Evolutionary conservation across 2,113 vertebrate species (phyloP), one percentile per base, ranked within the genome.

Genomic region (Dendrocopos noguchii): DNA sequence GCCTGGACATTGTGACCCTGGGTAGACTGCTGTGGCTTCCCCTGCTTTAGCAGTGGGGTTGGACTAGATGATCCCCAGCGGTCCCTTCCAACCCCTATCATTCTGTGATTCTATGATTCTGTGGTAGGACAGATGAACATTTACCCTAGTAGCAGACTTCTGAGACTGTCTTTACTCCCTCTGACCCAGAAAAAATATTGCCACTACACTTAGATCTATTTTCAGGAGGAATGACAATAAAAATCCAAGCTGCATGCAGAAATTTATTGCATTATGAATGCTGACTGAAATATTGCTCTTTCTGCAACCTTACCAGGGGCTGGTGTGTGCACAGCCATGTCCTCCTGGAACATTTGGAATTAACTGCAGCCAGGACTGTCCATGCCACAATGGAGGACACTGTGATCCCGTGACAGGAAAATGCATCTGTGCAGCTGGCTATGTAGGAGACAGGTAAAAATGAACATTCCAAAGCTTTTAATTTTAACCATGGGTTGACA

Each of bases 291-390:
- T 91, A 61, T 17, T 80, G 63, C 76, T 93, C 88, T 91, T 65
- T 85, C 66, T 90, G 75, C 78, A 96, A 65, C 96, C 73, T 87
- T 73, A 85, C 73, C 96, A 99, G 99, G 99, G 99, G 70, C 98
- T 98, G 28, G 99, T 99, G 50, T 99, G 99, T 96, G 99, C 98
- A 60, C 99, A 99, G 96, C 99, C 99, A 0, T 99, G 99, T 91
- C 98, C 98, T 76, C 94, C 98, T n/a, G 99, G 99, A 80, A 99
- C 98, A 1, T 99, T 98, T 36, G 98, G 99, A 78, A 98, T 98
- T 94, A 99, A 99, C 96, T 99, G 99, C 98, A 99, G 98, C 97
- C 98, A 99, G 94, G 98, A 99, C 88, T 99, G 99, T 64, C 98
- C 98, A 0, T 99, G 99, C 94, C 99, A 99, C 85, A 99, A 99